A percentile compares a stretch with the other conserved stretches of the same genome.
These are phyloP conservation scores for Pipra filicauda DNA, from an alignment of 2,113 vertebrate genomes.

Conservation along the genomic window DNA sequence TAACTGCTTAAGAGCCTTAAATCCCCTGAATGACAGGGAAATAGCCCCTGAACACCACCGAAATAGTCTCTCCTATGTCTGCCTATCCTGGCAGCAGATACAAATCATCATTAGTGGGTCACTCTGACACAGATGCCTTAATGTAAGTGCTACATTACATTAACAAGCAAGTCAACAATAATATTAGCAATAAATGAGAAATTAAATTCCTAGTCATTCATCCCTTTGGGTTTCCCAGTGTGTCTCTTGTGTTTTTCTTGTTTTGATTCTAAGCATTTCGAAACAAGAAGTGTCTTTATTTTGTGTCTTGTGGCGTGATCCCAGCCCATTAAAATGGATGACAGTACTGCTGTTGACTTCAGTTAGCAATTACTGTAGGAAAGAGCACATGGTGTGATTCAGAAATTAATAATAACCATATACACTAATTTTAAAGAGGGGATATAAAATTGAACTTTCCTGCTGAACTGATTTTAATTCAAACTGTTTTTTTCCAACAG, in stretches of 20 bases:
- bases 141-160: constrained; percentile 60
- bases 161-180: constrained; percentile 65
- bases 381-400: constrained; percentile 45
- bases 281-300: constrained; percentile 56
- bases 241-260: constrained; percentile 60
- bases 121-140: constrained; percentile 49
- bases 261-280: constrained; percentile 55
- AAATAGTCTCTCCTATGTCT: constrained; percentile 33
- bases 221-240: constrained; percentile 53
- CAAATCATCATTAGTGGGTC: constrained; percentile 56
- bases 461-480: constrained; percentile 5
- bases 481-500: not conserved
- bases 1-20: constrained; percentile 51
- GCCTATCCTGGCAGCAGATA: constrained; percentile 42
- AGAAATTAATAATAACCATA: constrained; percentile 54
- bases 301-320: constrained; percentile 50
- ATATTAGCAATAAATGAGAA: constrained; percentile 64
- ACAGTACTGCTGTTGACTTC: constrained; percentile 46
- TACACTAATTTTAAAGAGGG: constrained; percentile 15
- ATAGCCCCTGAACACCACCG: not conserved
- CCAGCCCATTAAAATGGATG: constrained; percentile 62
- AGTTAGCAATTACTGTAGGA: constrained; percentile 38
- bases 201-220: constrained; percentile 64
- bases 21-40: constrained; percentile 46
- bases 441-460: not conserved